Evolutionary conservation across 2,888 invertebrate genomes (phyloP).

Genomic region (Portevinia maculata): DNA sequence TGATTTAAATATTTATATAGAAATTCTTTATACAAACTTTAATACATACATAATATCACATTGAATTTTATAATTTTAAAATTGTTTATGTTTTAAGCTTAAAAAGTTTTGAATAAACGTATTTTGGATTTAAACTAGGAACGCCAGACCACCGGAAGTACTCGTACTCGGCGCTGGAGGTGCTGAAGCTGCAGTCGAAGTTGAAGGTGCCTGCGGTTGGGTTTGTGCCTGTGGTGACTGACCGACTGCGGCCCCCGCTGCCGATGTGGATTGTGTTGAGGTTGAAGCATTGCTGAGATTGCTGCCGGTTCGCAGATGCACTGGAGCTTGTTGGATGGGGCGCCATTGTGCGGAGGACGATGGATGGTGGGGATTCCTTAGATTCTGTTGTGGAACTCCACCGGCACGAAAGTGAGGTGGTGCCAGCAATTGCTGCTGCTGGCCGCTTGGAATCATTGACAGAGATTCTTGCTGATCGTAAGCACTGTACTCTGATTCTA

Average conservation of each 20-base stretch:
- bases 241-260: constrained; percentile 70
- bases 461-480: constrained; percentile 86
- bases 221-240: constrained; percentile 77
- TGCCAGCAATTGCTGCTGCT: constrained; percentile 78
- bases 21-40: constrained; percentile 66
- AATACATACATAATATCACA: constrained; percentile 77
- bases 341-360: constrained; percentile 65
- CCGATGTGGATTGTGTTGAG: constrained; percentile 81
- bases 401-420: constrained; percentile 66
- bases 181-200: constrained; percentile 66
- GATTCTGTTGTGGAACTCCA: constrained; percentile 55
- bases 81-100: constrained; percentile 22
- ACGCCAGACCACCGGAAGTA: constrained; percentile 80
- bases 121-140: constrained; percentile 79
- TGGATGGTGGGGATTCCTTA: constrained; percentile 63
- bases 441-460: constrained; percentile 82
- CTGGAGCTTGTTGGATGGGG: constrained; percentile 77
- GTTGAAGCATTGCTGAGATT: constrained; percentile 81
- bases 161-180: constrained; percentile 71
- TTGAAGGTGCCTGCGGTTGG: constrained; percentile 56
- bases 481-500: constrained; percentile 94
- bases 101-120: constrained; percentile 33
- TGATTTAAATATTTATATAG: constrained; percentile 47
- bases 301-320: constrained; percentile 81
- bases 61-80: constrained; percentile 75